Evolutionary conservation across 2,888 invertebrate genomes (phyloP).

Genomic region (Blastobasis lacticolella): DNA sequence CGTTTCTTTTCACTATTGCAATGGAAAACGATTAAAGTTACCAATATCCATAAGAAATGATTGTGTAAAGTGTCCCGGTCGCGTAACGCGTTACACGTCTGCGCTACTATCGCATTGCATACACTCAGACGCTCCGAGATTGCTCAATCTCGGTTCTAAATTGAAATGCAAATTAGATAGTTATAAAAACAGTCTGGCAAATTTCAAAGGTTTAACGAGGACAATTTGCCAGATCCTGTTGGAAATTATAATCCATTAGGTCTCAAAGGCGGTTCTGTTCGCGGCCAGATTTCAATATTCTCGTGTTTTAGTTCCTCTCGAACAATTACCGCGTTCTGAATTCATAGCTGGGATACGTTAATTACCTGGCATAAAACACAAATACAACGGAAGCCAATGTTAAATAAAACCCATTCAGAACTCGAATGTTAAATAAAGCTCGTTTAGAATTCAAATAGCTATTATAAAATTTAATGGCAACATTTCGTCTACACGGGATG

Average conservation of each 20-base stretch:
- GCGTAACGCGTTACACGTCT: not conserved
- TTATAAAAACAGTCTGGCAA: slow-evolving; percentile 1
- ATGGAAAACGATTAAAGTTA: too few relatives aligned
- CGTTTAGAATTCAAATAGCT: too few relatives aligned
- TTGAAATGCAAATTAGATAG: slow-evolving; percentile 1
- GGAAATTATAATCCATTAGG: slow-evolving; percentile 25
- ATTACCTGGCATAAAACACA: too few relatives aligned
- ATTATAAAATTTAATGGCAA: too few relatives aligned
- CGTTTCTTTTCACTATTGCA: too few relatives aligned
- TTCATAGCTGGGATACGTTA: not conserved
- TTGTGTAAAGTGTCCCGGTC: too few relatives aligned
- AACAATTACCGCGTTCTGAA: not conserved
- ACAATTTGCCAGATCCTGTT: slow-evolving; percentile 25
- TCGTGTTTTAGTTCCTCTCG: slow-evolving; percentile 1
- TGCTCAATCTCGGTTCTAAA: not conserved
- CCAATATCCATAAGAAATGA: too few relatives aligned
- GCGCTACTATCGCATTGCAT: not conserved
- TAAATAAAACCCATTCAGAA: too few relatives aligned
- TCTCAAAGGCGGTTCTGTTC: slow-evolving; percentile 11
- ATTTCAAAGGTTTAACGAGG: slow-evolving; percentile 19
- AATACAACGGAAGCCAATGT: too few relatives aligned
- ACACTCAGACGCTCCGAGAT: not conserved
- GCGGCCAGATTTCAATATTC: slow-evolving; percentile 11
- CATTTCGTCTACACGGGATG: too few relatives aligned
- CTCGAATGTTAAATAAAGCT: too few relatives aligned